These are phyloP conservation scores for Caenorhabditis latens DNA, from an alignment of 1,140 invertebrate genomes.

Conservation along the genomic window DNA sequence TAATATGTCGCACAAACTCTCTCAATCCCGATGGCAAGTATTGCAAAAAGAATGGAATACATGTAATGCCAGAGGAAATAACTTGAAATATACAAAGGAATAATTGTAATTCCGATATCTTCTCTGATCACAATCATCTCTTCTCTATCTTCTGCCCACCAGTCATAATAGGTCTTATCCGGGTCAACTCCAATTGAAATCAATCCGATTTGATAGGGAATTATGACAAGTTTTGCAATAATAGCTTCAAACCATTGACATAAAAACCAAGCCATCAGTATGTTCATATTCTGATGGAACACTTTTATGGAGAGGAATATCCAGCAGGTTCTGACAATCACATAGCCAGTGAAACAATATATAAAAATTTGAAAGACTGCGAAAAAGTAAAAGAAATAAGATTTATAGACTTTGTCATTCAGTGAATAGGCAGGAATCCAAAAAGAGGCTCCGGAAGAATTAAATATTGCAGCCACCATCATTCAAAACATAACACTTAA, in stretches of 20 bases:
- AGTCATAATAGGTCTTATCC: neutral
- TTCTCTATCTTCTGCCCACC: neutral
- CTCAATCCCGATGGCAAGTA: neutral
- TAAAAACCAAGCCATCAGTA: neutral
- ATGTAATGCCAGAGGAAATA: neutral
- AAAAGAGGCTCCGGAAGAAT: neutral
- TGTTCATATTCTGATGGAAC: slow-evolving; percentile 3
- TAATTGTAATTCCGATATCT: neutral
- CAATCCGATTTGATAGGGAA: neutral
- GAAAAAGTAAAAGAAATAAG: neutral
- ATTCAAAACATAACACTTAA: neutral
- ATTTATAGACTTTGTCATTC: neutral
- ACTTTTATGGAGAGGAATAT: neutral
- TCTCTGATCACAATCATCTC: neutral
- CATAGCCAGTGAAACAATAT: neutral
- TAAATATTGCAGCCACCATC: neutral
- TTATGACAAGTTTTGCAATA: neutral
- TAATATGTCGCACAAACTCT: neutral
- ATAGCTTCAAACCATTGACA: slow-evolving; percentile 9
- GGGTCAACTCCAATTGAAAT: neutral
- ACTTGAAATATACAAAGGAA: neutral
- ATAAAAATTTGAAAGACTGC: neutral
- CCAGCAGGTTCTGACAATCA: neutral
- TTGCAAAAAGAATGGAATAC: neutral
- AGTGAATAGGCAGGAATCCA: slow-evolving; percentile 7